phyloP scores from a whole-genome alignment of 2,113 vertebrate species.

The Bubo blakistoni region DNA sequence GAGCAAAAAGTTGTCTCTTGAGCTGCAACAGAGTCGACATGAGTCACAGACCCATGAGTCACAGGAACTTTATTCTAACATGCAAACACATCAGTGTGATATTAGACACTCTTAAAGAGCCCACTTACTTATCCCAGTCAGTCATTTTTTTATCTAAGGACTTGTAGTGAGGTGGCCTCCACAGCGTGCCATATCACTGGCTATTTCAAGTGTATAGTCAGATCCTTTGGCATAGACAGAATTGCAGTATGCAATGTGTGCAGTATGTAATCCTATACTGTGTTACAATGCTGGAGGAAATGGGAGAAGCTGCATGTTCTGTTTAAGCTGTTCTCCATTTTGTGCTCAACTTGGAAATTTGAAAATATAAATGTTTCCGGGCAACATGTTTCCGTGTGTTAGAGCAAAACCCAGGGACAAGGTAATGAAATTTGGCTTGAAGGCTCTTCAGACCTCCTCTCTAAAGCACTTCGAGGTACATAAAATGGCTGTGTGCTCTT shows the following conservation, averaged over 20 bases:
- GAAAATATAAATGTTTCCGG: background rate
- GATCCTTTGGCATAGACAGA: background rate
- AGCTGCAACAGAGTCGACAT: background rate
- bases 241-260: background rate
- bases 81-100: background rate
- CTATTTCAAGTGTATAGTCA: background rate
- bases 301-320: background rate
- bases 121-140: background rate
- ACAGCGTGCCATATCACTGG: background rate
- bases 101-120: conserved; percentile 14
- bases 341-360: background rate
- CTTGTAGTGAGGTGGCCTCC: conserved; percentile 5
- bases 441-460: background rate
- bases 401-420: background rate
- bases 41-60: background rate
- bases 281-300: background rate
- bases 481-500: background rate
- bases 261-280: background rate
- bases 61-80: background rate
- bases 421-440: background rate
- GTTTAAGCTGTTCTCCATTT: background rate
- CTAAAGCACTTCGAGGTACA: background rate
- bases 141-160: conserved; percentile 24
- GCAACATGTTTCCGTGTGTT: background rate
- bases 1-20: background rate